A percentile compares a stretch with the other conserved stretches of the same genome.
phyloP scores from a whole-genome alignment of 1,140 invertebrate species.

The Trichonephila inaurata region DNA sequence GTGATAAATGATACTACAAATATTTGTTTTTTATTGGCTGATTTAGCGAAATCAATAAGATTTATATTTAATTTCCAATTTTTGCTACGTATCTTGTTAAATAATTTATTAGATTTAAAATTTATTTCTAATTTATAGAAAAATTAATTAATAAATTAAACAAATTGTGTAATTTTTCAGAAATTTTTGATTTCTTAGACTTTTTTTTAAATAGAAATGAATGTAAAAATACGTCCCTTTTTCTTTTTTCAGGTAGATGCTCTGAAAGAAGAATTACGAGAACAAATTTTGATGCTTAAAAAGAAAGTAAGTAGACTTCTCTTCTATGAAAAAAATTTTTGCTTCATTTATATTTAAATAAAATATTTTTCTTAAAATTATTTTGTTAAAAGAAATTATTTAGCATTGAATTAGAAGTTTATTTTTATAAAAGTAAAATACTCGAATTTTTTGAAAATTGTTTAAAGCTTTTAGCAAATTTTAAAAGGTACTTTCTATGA shows the following conservation, averaged over 20 bases:
- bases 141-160: background rate
- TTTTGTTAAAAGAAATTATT: too few species aligned
- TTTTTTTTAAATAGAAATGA: background rate
- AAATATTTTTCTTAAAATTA: too few species aligned
- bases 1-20: background rate
- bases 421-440: too few species aligned
- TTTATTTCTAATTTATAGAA: background rate
- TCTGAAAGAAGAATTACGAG: constrained; percentile 67
- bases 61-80: background rate
- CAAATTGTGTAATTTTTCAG: too few species aligned
- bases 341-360: too few species aligned
- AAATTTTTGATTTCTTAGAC: background rate
- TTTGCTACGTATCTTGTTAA: background rate
- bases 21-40: background rate
- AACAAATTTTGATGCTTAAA: constrained; percentile 44
- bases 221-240: background rate
- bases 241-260: constrained; percentile 41
- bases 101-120: background rate
- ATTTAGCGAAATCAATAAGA: background rate
- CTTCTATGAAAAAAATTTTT: too few species aligned
- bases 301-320: constrained; percentile 38
- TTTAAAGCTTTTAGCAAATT: too few species aligned
- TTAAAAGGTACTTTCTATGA: too few species aligned
- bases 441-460: too few species aligned
- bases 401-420: too few species aligned